Evolutionary conservation across 2,113 vertebrate genomes (phyloP).

Genomic region (Tursiops truncatus): DNA sequence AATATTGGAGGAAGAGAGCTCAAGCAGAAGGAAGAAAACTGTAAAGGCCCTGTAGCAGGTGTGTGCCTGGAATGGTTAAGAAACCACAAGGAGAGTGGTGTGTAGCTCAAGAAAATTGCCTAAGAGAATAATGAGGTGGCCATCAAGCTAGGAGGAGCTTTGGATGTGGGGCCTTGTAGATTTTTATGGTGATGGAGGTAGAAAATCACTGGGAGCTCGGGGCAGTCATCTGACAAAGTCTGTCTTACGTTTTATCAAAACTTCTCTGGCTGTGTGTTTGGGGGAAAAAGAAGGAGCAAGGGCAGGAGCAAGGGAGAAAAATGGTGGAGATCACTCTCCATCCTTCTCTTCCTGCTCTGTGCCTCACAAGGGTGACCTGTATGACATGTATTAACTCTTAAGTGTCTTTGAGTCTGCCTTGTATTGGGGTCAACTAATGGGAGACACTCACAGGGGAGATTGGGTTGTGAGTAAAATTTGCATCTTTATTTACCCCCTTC

Average conservation of each 20-base stretch:
- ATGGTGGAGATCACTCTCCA: no score
- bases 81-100: background rate
- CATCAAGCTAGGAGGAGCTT: background rate
- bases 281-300: background rate
- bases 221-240: background rate
- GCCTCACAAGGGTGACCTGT: background rate
- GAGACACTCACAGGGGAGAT: background rate
- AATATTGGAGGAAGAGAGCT: accelerated
- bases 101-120: background rate
- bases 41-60: background rate
- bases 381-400: background rate
- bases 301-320: background rate
- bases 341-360: background rate
- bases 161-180: background rate
- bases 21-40: background rate
- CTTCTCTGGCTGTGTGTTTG: background rate
- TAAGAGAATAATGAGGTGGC: background rate
- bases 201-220: background rate
- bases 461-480: background rate
- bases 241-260: background rate
- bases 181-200: background rate
- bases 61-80: background rate
- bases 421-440: background rate
- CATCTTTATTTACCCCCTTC: background rate
- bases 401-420: background rate